Conservation (phyloP, 2,113 vertebrate species). For the Lasiurus borealis region DNA sequence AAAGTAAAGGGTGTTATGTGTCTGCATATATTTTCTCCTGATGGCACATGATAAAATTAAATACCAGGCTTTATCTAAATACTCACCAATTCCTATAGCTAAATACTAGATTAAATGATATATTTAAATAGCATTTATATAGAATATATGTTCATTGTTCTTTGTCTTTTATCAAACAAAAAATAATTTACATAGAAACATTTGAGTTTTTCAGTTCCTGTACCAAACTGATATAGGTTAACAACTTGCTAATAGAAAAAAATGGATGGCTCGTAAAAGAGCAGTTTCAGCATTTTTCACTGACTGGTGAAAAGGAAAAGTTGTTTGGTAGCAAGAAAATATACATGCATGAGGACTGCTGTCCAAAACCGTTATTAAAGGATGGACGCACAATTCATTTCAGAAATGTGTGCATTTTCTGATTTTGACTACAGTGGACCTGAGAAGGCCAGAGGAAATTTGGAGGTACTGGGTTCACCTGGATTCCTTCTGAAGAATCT, state of each 20-base stretch:
- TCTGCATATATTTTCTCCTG: slow-evolving; percentile 45
- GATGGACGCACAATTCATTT: neutral
- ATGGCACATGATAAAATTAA: slow-evolving; percentile 49
- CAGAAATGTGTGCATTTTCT: rapidly evolving
- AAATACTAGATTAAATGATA: slow-evolving; percentile 13
- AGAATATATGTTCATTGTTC: neutral
- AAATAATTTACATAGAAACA: slow-evolving; percentile 51
- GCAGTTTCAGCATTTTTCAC: slow-evolving; percentile 7
- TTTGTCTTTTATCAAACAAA: slow-evolving; percentile 50
- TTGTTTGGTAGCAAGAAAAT: neutral
- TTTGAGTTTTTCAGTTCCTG: neutral
- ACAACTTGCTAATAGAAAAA: neutral
- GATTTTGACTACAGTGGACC: neutral
- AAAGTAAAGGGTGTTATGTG: neutral
- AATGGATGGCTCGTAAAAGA: neutral
- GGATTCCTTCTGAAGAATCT: neutral
- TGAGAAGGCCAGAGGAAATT: neutral
- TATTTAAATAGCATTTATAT: slow-evolving; percentile 59
- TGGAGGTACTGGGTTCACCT: neutral
- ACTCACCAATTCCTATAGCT: slow-evolving; percentile 29
- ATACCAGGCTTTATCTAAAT: slow-evolving; percentile 40
- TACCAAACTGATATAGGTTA: neutral
- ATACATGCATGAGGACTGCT: neutral
- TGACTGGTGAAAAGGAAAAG: neutral
- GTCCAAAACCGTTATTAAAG: neutral